These are phyloP conservation scores for Choloepus hoffmanni DNA, from an alignment of 2,113 vertebrate genomes.

Conservation along the genomic window DNA sequence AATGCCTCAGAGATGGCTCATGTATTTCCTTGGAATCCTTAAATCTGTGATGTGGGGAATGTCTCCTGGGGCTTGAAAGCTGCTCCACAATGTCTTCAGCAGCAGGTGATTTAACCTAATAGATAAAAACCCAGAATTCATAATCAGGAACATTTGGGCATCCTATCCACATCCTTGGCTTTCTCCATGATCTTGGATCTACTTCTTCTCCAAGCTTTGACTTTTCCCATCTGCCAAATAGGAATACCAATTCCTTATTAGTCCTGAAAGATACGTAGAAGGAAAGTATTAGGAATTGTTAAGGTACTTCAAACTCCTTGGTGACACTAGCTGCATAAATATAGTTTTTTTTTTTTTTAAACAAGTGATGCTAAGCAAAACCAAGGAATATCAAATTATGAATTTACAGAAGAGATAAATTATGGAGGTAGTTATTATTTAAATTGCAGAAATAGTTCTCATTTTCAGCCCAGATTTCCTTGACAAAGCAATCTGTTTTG, in stretches of 20 bases:
- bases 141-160: background rate
- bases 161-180: background rate
- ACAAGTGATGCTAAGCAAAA: constrained; percentile 81
- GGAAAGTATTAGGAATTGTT: constrained; percentile 66
- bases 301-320: constrained; percentile 58
- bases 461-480: constrained; percentile 81
- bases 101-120: background rate
- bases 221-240: constrained; percentile 60
- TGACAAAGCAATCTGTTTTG: constrained; percentile 81
- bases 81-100: background rate
- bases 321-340: constrained; percentile 67
- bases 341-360: constrained; percentile 78
- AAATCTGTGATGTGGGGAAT: background rate
- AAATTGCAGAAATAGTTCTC: constrained; percentile 84
- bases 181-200: background rate
- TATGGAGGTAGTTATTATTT: constrained; percentile 83
- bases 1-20: background rate
- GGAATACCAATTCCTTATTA: constrained; percentile 38
- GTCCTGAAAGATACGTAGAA: constrained; percentile 24
- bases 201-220: background rate
- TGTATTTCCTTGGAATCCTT: background rate
- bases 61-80: background rate
- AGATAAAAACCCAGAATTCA: background rate
- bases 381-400: constrained; percentile 81
- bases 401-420: constrained; percentile 81